Evolutionary conservation across 2,797 vertebrate species (phyloP), one percentile per base, ranked within the genome.

Genomic region (Gorsachius magnificus): DNA sequence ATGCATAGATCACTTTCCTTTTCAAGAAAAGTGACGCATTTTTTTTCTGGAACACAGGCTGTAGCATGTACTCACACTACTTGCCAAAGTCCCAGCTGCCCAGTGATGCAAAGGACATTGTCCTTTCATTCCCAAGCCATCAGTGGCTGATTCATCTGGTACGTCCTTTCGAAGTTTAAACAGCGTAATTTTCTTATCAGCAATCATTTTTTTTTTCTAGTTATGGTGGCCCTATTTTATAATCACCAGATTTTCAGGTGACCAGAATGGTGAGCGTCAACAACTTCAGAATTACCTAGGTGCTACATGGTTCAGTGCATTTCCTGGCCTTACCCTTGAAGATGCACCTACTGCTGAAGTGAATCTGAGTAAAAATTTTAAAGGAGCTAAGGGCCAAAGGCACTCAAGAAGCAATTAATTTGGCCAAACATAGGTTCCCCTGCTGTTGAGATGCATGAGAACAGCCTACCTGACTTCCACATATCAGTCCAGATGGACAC

Each of bases 21-120:
- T 97, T 92, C 75, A 84, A 95, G 95, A 96, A 91, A 79, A 66
- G 79, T 82, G 66, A 95, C 60, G 70, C 77, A 2, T 65, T 81
- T 88, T 89, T 89, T 96, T 96, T 90, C 71, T 91, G 65, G 92
- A 97, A 88, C 29, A 72, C 14, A 54, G 54, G 69, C 61, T 81
- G 70, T 92, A 66, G 68, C 85, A 68, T 74, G 31, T 95, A 88
- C 75, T 94, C 43, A 7, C 56, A 65, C 83, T 83, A 28, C 48
- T 94, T 65, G 77, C 83, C 96, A 90, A 78, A 82, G 6, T 14
- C 65, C 5, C 9, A 7, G 2, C 58, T 90, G 48, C 21, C 69
- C 84, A 89, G 87, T 92, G 56, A 64, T 63, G 11, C 82, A 79
- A 95, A 91, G 85, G 48, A 91, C 46, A 51, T 85, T 53, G 50